phyloP scores from a whole-genome alignment of 2,113 vertebrate genomes.

The Siniperca chuatsi region DNA sequence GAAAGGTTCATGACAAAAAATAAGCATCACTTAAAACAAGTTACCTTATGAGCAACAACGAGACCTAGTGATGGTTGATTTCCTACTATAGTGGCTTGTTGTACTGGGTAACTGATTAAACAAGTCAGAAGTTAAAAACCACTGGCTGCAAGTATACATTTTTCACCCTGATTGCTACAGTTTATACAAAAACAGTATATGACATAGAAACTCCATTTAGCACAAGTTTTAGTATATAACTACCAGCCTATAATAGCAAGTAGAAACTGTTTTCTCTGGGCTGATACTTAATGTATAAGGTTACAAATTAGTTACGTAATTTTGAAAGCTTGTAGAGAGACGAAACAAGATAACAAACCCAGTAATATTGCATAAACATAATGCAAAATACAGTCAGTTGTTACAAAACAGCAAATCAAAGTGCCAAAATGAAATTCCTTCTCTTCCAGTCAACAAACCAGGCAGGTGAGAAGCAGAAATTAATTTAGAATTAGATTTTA shows the following conservation, averaged over 20 bases:
- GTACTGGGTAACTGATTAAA: not conserved
- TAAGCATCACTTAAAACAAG: constrained; percentile 1
- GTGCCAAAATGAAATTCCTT: not conserved
- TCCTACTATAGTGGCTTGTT: not conserved
- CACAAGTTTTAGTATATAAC: not conserved
- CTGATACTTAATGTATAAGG: not conserved
- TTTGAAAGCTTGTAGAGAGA: not conserved
- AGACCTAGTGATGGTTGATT: not conserved
- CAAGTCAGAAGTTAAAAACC: constrained; percentile 1
- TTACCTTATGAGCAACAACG: not conserved
- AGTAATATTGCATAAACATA: constrained; percentile 23
- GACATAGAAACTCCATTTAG: constrained; percentile 20
- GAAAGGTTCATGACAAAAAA: constrained; percentile 27
- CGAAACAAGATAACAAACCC: not conserved
- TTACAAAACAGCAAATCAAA: constrained; percentile 24
- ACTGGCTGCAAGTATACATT: not conserved
- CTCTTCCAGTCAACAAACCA: not conserved
- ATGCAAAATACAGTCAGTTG: constrained; percentile 21
- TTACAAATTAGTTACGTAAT: constrained; percentile 8
- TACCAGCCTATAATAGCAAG: not conserved
- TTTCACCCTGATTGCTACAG: constrained; percentile 11
- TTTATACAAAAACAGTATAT: constrained; percentile 14
- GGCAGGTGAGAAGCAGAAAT: not conserved
- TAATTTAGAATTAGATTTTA: not conserved
- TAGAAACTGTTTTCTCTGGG: not conserved